Base-by-base conservation (phyloP, 2,888 invertebrate species). In the Electrophaes corylata region DNA sequence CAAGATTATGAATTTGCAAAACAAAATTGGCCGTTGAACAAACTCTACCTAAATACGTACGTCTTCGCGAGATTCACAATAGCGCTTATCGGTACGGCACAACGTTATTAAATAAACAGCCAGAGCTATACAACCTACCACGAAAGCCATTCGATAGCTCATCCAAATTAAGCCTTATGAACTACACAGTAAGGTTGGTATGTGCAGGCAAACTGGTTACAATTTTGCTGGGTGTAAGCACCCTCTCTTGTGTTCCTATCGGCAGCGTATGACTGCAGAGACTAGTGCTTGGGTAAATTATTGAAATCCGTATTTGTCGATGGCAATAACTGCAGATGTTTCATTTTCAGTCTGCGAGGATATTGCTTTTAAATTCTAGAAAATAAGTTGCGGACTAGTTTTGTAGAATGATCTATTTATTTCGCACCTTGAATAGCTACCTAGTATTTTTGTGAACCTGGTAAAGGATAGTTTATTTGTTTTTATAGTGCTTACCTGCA, bases 31-130 rank as follows among this genome's bases (percentile, higher is more conserved):
- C 59, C 54, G 40, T 44, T 60, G 49, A 52, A 60, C 48, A 48
- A 60, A 64, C n/a, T 73, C 72, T 73, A 68, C 59, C 56, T 41
- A 33, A 62, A 64, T 66, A 50, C 58, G 65, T 62, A 62, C 54
- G 66, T 67, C 75, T 76, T 65, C 65, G 62, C 62, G 57, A 72
- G 75, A 74, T 73, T 74, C 73, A 86, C 84, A 86, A 87, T 86
- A 78, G 61, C 77, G 80, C 82, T 86, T 87, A 88, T 87, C 86
- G 76, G 78, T 62, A 73, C 78, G 72, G 78, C 75, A 77, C 87
- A 83, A 83, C 79, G 82, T 84, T 88, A 87, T 88, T 88, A 86
- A 86, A 87, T 88, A 89, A 88, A 88, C 86, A 87, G 77, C 68
- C 70, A 73, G 48, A 23, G 64, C 67, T 72, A n/a, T n/a, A 72